Evolutionary conservation across 2,113 vertebrate species (phyloP), one percentile per base, ranked within the genome.

Genomic region (Nanorana parkeri): DNA sequence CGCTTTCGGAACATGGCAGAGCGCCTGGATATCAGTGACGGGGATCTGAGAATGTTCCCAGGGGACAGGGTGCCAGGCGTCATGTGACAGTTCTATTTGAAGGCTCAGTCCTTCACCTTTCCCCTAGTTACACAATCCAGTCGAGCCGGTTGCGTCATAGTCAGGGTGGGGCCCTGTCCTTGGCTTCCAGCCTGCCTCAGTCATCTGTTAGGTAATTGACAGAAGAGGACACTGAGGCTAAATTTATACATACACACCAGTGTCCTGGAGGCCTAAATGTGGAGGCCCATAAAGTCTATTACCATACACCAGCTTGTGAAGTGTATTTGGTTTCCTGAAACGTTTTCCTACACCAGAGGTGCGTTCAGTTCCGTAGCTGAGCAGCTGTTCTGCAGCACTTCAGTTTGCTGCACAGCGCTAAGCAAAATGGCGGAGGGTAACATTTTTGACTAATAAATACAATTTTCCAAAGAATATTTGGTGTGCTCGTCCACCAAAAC

Each of bases 61-160:
- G 20, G 24, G 51, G 51, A 54, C 52, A 41, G 17, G 7, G 51
- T 24, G 13, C 67, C 3, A 16, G 47, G 15, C 54, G 8, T 71
- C 68, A 73, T 55, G 28, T 73, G 52, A 73, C 52, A 68, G n/a
- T 36, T 36, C 28, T 68, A 41, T 3, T 19, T 28, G 19, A 26
- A 58, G 72, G 28, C 13, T n/a, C 28, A 69, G 52, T 7, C 65
- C 24, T 32, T 80, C 21, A 80, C 78, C 78, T 69, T 47, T 81
- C 54, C 60, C 68, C 78, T 63, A 81, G 10, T 81, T 81, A 64
- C 60, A 51, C 68, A 81, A 72, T 21, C 36, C 41, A 2, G 17
- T 26, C 21, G 7, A 0, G 29, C 3, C 2, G 20, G 36, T 81
- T 72, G 24, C 68, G 56, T 81, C 68, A 81, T 73, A 20, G 10